These are phyloP conservation scores for Brachypodius melanocephalos DNA, from an alignment of 2,113 vertebrate genomes.

Conservation along the genomic window DNA sequence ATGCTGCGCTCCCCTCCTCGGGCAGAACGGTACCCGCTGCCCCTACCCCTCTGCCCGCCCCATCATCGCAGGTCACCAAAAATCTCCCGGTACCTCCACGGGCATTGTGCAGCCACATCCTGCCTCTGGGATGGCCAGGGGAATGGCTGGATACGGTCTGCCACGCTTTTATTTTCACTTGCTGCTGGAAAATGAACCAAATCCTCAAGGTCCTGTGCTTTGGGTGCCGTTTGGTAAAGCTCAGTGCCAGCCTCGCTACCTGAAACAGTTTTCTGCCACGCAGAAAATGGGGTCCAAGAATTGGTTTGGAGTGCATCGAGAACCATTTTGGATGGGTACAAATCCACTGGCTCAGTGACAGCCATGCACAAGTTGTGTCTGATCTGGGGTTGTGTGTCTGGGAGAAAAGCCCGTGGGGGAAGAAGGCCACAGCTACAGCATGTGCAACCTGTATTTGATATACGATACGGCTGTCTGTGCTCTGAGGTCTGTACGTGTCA, in stretches of 20 bases:
- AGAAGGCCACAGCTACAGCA: accelerated
- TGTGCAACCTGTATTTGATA: background rate
- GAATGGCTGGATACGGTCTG: accelerated
- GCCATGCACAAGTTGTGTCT: accelerated
- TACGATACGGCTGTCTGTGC: accelerated
- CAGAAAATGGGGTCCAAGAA: background rate
- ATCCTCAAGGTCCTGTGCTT: background rate
- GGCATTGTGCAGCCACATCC: background rate
- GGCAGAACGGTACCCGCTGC: background rate
- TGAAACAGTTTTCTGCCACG: accelerated
- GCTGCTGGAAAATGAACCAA: background rate
- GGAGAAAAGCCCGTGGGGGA: background rate
- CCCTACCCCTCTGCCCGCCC: background rate
- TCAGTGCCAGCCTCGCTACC: accelerated
- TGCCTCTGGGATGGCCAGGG: accelerated
- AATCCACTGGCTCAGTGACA: background rate
- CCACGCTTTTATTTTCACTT: background rate
- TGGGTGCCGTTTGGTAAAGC: background rate
- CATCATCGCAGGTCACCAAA: background rate
- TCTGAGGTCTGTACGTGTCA: accelerated
- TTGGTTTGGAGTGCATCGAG: accelerated
- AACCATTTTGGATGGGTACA: background rate
- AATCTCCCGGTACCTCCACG: accelerated
- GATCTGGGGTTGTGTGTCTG: background rate
- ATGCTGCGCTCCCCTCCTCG: background rate